Conservation (phyloP, 1,140 invertebrate genomes). For the Acromyrmex heyeri region DNA sequence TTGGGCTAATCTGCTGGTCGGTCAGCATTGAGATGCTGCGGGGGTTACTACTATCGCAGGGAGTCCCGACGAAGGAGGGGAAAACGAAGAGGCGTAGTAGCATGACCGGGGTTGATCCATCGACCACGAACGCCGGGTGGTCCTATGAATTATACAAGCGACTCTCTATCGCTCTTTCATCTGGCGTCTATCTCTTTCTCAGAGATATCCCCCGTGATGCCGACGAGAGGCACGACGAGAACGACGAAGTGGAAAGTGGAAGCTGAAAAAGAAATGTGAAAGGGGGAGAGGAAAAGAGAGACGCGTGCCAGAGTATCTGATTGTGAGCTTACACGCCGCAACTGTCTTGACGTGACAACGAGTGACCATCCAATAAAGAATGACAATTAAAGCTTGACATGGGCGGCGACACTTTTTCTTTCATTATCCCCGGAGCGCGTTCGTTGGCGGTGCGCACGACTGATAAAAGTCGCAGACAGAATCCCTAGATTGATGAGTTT, state of each 20-base stretch:
- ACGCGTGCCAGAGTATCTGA: slow-evolving; percentile 29
- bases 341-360: slow-evolving; percentile 28
- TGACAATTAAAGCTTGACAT: slow-evolving; percentile 58
- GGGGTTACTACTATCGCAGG: slow-evolving; percentile 75
- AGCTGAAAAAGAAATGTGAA: background rate
- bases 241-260: background rate
- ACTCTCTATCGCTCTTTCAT: slow-evolving; percentile 66
- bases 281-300: background rate
- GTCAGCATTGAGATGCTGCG: slow-evolving; percentile 86
- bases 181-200: slow-evolving; percentile 47
- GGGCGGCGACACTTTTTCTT: slow-evolving; percentile 51
- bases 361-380: slow-evolving; percentile 48
- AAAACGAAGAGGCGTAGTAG: background rate
- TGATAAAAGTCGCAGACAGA: slow-evolving; percentile 30
- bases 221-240: slow-evolving; percentile 2
- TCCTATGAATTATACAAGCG: slow-evolving; percentile 86
- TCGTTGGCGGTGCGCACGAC: background rate
- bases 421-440: slow-evolving; percentile 15
- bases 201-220: slow-evolving; percentile 42
- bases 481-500: slow-evolving; percentile 46
- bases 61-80: background rate
- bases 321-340: slow-evolving; percentile 7
- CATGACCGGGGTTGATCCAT: slow-evolving; percentile 65
- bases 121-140: slow-evolving; percentile 80
- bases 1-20: slow-evolving; percentile 86